These are phyloP conservation scores for Drosophila nigricruria DNA, from an alignment of 2,888 invertebrate genomes.

Conservation along the genomic window DNA sequence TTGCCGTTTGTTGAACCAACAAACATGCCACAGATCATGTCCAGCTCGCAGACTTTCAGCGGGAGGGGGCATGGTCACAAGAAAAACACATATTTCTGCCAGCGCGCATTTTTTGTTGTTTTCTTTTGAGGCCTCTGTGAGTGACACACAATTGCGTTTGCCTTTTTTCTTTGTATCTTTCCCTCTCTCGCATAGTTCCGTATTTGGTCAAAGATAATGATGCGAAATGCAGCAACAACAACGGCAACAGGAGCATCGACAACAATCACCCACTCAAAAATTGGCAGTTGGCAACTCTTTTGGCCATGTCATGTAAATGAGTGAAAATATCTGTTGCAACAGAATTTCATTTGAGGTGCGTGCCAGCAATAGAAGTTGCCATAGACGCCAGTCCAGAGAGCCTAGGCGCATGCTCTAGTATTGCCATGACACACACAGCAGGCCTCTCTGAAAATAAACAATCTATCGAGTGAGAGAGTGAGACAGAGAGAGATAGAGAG, in stretches of 20 bases:
- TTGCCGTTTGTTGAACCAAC: slow-evolving; percentile 71
- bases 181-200: slow-evolving; percentile 66
- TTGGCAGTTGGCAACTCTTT: slow-evolving; percentile 36
- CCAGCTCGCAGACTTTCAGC: not conserved
- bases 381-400: slow-evolving; percentile 13
- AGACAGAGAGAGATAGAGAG: not conserved
- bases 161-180: slow-evolving; percentile 23
- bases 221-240: slow-evolving; percentile 68
- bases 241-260: slow-evolving; percentile 43
- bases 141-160: slow-evolving; percentile 76
- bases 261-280: slow-evolving; percentile 81
- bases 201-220: slow-evolving; percentile 81
- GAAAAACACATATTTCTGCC: slow-evolving; percentile 69
- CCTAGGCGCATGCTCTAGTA: slow-evolving; percentile 46
- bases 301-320: slow-evolving; percentile 71
- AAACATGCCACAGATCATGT: slow-evolving; percentile 51
- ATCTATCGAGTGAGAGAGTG: not conserved
- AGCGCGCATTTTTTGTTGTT: slow-evolving; percentile 45
- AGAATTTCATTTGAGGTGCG: slow-evolving; percentile 64
- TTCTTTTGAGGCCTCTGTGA: slow-evolving; percentile 71
- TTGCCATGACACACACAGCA: slow-evolving; percentile 37
- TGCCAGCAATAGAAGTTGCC: slow-evolving; percentile 39
- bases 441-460: slow-evolving; percentile 11
- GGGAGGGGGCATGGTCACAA: slow-evolving; percentile 33
- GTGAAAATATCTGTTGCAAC: slow-evolving; percentile 71